Evolutionary conservation across 2,113 vertebrate genomes (phyloP), one percentile per base, ranked within the genome.

Genomic region (Turdus rufiventris): DNA sequence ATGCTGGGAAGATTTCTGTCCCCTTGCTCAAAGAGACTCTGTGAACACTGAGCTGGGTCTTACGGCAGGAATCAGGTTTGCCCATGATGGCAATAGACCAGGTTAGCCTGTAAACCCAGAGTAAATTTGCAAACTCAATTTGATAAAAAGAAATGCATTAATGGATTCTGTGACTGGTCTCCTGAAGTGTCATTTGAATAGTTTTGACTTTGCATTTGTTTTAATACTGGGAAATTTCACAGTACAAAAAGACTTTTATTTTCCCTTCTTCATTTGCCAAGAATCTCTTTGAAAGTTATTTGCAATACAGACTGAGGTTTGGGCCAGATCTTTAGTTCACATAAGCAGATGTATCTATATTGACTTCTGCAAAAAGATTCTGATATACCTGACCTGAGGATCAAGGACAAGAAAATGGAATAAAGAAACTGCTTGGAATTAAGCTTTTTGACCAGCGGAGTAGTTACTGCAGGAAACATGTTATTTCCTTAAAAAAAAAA

Each of bases 191-290:
- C 65, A 93, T 96, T 95, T 95, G 89, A 95, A 94, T 94, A 71
- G 77, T 67, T 95, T 95, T 95, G 83, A 78, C 76, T 92, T 28
- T n/a, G 73, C 43, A 6, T 88, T 92, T 68, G 57, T 61, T 94
- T 94, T 45, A 63, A 83, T 84, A 60, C 89, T 93, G 92, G 88
- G 94, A 91, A 95, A 81, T 95, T 84, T 86, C 31, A 28, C 57
- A 71, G 73, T n/a, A 80, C 80, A 93, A 91, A 86, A 94, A 65
- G 83, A 34, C 48, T 94, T 88, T n/a, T 58, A 33, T 63, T 96
- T 83, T 77, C 43, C 84, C 73, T 96, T 92, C n/a, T 96, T 96
- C 72, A 57, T 87, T 81, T 93, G 94, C 92, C 94, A 94, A 78
- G 86, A 78, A 67, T 51, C 21, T 74, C 51, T 92, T 86, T 88